Evolutionary conservation across 2,113 vertebrate species (phyloP), one percentile per base, ranked within the genome.

Genomic region (Rhizomys pruinosus): DNA sequence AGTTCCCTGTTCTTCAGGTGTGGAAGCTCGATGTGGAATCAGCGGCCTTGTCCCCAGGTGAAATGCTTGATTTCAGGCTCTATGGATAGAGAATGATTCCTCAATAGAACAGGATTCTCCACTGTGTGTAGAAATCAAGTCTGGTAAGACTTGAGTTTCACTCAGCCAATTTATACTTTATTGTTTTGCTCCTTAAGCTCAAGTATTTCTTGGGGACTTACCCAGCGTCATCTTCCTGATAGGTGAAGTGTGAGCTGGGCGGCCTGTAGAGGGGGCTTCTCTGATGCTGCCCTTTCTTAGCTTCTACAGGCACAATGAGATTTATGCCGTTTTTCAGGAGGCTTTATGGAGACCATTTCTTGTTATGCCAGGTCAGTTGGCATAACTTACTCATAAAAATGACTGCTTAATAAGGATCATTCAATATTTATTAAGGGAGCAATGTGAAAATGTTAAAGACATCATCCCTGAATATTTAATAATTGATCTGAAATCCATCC

Each of bases 381-480:
- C 91, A 34, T 81, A 94, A 94, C 72, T 52, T 66, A 64, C 72
- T 94, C 68, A 81, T 93, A 94, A 96, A 90, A 88, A 94, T 93
- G 47, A 81, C 61, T 81, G 85, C 92, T 95, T 95, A 92, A 85
- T 96, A 96, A 95, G 68, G 55, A 55, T 63, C 91, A 55, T 72
- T 77, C 44, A 93, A 77, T 79, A 81, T 87, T 95, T 96, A 91
- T 94, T 87, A 91, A 89, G 47, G 64, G 44, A 88, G 64, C 57
- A 87, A 29, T 74, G 52, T 93, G 47, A 89, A 94, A 93, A 86
- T 34, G 69, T 88, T 93, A 95, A 95, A 94, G 42, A 87, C 17
- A 59, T 63, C 89, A 80, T 91, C 66, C 84, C 66, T 84, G 79
- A 81, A 25, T 91, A 89, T 29, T 94, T 87, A 96, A 96, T 94